Evolutionary conservation across 2,113 vertebrate genomes (phyloP).

Genomic region (Phyllostomus discolor): DNA sequence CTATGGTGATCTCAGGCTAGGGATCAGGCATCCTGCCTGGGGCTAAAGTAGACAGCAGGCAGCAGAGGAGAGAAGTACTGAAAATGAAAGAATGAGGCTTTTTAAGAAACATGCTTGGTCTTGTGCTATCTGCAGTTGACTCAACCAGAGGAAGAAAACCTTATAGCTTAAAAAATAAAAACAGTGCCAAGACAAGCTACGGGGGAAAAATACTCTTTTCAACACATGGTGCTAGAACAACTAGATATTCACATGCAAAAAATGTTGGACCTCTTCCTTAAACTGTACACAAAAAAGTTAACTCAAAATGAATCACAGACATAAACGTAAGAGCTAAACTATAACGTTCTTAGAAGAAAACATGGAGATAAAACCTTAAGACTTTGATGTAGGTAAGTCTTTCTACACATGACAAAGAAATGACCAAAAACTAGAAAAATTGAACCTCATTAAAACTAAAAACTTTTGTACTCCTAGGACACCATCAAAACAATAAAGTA

Average conservation of each 20-base stretch:
- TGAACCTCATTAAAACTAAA: background rate
- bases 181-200: background rate
- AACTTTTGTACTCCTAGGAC: background rate
- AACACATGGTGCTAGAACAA: background rate
- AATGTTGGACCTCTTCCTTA: background rate
- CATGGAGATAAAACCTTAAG: background rate
- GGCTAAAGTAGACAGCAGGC: background rate
- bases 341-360: background rate
- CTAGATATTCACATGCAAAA: background rate
- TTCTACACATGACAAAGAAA: background rate
- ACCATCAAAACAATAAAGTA: background rate
- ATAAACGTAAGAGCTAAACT: background rate
- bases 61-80: background rate
- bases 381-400: background rate
- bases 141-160: background rate
- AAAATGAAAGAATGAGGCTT: constrained; percentile 11
- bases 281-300: background rate
- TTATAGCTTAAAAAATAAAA: background rate
- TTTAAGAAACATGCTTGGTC: constrained; percentile 19
- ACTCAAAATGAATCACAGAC: background rate
- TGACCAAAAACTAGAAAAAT: background rate
- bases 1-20: background rate
- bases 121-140: constrained; percentile 26
- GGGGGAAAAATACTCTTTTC: background rate
- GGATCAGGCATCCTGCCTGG: background rate